Evolutionary conservation across 1,140 invertebrate genomes (phyloP).

Genomic region (Eueides isabella): DNA sequence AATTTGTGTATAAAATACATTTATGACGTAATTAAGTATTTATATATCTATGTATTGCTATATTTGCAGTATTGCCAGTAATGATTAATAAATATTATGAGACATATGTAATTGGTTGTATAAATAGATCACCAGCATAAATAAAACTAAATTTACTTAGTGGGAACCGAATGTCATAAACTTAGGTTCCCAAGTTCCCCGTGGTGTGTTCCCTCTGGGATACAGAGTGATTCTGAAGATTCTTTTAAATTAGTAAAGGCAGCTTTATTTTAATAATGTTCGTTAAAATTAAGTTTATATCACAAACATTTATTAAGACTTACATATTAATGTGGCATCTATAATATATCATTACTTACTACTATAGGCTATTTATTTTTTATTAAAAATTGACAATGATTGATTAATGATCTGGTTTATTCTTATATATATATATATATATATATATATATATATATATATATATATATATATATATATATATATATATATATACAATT

Average conservation of each 20-base stretch:
- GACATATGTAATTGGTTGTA: too few relatives aligned
- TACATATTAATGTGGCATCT: neutral
- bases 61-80: neutral
- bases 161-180: too few relatives aligned
- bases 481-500: neutral
- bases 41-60: conserved; percentile 8
- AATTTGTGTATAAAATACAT: conserved; percentile 22
- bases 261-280: too few relatives aligned
- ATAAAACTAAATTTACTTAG: too few relatives aligned
- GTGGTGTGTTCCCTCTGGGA: too few relatives aligned
- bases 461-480: neutral
- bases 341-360: neutral
- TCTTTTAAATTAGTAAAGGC: too few relatives aligned
- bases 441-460: neutral
- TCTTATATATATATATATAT: neutral
- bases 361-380: neutral
- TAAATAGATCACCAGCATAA: too few relatives aligned
- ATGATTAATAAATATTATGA: neutral
- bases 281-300: neutral
- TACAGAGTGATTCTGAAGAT: too few relatives aligned
- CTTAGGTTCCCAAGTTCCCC: too few relatives aligned
- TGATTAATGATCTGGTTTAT: neutral
- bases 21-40: conserved; percentile 15
- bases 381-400: neutral
- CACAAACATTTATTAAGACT: too few relatives aligned